These are phyloP conservation scores for Pachydiplax longipennis DNA, from an alignment of 2,888 invertebrate genomes.

Conservation along the genomic window DNA sequence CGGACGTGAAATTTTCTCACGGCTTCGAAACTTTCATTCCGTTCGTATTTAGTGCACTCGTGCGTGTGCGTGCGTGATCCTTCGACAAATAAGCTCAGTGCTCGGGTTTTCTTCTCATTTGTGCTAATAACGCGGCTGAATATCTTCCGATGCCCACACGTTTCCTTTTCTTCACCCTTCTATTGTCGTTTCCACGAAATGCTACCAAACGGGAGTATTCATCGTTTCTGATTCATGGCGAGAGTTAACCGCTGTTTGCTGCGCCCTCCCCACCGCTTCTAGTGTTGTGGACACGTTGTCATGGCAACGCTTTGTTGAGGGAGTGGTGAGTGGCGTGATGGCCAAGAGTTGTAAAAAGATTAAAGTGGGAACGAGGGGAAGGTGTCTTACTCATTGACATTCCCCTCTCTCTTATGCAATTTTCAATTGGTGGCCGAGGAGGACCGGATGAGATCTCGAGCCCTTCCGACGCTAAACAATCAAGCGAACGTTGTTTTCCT, in stretches of 20 bases:
- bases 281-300: constrained; percentile 12
- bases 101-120: too few relatives aligned
- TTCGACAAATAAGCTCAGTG: too few relatives aligned
- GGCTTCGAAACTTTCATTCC: too few relatives aligned
- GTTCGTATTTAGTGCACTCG: too few relatives aligned
- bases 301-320: constrained; percentile 24
- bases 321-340: not conserved
- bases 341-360: not conserved
- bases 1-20: too few relatives aligned
- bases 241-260: not conserved
- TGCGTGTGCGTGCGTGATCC: too few relatives aligned
- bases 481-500: not conserved
- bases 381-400: not conserved
- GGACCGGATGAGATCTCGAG: constrained; percentile 23
- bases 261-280: not conserved
- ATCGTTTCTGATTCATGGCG: constrained; percentile 31
- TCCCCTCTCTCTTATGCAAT: not conserved
- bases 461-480: constrained; percentile 22
- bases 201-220: not conserved
- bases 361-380: not conserved
- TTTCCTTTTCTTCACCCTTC: not conserved
- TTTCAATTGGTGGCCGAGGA: not conserved
- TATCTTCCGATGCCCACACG: not conserved
- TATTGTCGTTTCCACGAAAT: not conserved
- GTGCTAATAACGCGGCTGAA: too few relatives aligned